Evolutionary conservation across 2,888 invertebrate genomes (phyloP).

Genomic region (Heliconius ethilla): DNA sequence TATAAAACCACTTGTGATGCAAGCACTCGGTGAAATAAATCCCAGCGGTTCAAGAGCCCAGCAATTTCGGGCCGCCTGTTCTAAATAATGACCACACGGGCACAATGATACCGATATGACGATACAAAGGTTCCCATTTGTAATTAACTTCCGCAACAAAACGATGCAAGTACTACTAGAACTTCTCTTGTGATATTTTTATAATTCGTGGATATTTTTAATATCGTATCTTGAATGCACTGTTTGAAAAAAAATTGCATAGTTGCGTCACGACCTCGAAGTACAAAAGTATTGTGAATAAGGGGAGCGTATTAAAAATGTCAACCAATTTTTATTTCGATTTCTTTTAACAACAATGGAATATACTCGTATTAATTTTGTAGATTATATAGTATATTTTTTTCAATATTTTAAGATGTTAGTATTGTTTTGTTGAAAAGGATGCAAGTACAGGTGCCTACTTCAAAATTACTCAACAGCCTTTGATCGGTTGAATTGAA

Average conservation of each 20-base stretch:
- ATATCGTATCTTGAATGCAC: conserved; percentile 23
- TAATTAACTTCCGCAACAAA: conserved; percentile 42
- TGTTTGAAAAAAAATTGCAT: conserved; percentile 20
- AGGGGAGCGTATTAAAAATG: conserved; percentile 11
- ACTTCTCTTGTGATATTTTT: conserved; percentile 29
- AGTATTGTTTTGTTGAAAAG: conserved; percentile 15
- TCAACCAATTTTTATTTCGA: conserved; percentile 10
- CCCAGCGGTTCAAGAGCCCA: conserved; percentile 54
- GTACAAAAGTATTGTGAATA: conserved; percentile 14
- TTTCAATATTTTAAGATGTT: conserved; percentile 1
- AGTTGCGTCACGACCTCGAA: conserved; percentile 13
- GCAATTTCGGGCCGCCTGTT: conserved; percentile 56
- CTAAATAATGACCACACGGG: conserved; percentile 57
- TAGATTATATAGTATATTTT: neutral
- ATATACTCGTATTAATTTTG: neutral
- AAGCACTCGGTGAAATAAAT: conserved; percentile 57
- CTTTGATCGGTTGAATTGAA: neutral
- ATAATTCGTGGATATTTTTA: conserved; percentile 25
- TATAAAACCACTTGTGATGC: conserved; percentile 64
- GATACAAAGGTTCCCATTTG: conserved; percentile 41
- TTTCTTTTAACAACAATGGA: conserved; percentile 21
- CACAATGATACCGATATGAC: conserved; percentile 35
- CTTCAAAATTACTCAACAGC: neutral
- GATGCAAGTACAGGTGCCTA: neutral
- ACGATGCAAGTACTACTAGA: conserved; percentile 28